A percentile compares a stretch with the other conserved stretches of the same genome.
Conservation (phyloP, 2,888 invertebrate species). For the Dusona sp. region DNA sequence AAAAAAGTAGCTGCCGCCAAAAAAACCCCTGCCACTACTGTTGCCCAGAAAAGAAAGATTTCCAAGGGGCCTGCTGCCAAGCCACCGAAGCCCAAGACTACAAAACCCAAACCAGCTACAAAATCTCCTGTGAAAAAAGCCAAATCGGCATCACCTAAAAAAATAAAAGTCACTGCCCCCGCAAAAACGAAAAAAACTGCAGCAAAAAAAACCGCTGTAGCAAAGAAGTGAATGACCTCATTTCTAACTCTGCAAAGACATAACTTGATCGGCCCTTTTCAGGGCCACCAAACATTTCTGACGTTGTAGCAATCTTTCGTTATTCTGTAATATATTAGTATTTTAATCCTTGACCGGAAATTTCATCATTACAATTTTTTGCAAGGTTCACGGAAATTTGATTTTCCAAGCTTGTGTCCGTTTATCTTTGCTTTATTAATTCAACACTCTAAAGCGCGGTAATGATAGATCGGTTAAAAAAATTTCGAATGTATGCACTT, state of each 20-base stretch:
- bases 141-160: constrained; percentile 47
- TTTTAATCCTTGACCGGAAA: background rate
- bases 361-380: background rate
- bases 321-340: background rate
- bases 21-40: constrained; percentile 34
- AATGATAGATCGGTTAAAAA: no score
- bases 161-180: constrained; percentile 25
- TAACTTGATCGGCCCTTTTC: constrained; percentile 58
- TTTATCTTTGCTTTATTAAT: no score
- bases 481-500: no score
- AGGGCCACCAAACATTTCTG: constrained; percentile 53
- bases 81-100: constrained; percentile 68
- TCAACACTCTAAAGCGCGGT: no score
- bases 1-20: constrained; percentile 69
- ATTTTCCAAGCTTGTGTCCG: background rate
- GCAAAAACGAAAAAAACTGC: constrained; percentile 54
- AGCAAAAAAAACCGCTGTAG: constrained; percentile 42
- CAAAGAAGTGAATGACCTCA: constrained; percentile 60
- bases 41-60: constrained; percentile 42
- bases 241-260: background rate
- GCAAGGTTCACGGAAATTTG: background rate
- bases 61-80: constrained; percentile 65
- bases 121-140: constrained; percentile 76
- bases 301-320: constrained; percentile 37
- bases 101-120: constrained; percentile 60